Evolutionary conservation across 2,888 invertebrate genomes (phyloP).

Genomic region (Drosophila hamatofila): DNA sequence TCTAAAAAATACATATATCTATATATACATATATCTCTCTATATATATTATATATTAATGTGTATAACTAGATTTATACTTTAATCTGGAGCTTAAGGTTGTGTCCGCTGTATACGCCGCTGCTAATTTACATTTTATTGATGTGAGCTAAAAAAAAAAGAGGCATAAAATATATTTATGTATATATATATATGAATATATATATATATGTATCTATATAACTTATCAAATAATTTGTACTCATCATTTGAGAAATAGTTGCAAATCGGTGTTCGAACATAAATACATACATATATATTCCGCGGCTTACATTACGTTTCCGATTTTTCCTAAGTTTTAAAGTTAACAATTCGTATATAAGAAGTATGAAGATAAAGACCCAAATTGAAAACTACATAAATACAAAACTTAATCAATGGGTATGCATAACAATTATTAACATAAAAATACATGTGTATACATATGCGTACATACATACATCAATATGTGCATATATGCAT

Average conservation of each 20-base stretch:
- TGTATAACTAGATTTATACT: slow-evolving; percentile 36
- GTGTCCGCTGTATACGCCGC: slow-evolving; percentile 57
- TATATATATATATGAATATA: slow-evolving; percentile 2
- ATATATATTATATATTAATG: slow-evolving; percentile 13
- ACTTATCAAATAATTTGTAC: slow-evolving; percentile 21
- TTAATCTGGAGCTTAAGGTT: slow-evolving; percentile 57
- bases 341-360: slow-evolving; percentile 27
- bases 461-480: slow-evolving; percentile 20
- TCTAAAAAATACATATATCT: neutral
- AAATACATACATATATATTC: neutral
- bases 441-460: slow-evolving; percentile 20
- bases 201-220: neutral
- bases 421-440: slow-evolving; percentile 38
- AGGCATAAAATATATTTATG: neutral
- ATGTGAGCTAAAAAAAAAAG: slow-evolving; percentile 25
- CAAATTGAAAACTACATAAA: slow-evolving; percentile 1
- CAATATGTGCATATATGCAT: slow-evolving; percentile 25
- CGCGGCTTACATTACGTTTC: slow-evolving; percentile 11
- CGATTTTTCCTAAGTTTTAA: slow-evolving; percentile 32
- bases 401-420: slow-evolving; percentile 27
- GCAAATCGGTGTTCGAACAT: neutral
- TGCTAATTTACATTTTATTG: slow-evolving; percentile 57
- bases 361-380: slow-evolving; percentile 9
- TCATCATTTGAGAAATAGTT: slow-evolving; percentile 6
- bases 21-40: neutral